Conservation (phyloP, 2,888 invertebrate species). For the Palloptera scutellata region DNA sequence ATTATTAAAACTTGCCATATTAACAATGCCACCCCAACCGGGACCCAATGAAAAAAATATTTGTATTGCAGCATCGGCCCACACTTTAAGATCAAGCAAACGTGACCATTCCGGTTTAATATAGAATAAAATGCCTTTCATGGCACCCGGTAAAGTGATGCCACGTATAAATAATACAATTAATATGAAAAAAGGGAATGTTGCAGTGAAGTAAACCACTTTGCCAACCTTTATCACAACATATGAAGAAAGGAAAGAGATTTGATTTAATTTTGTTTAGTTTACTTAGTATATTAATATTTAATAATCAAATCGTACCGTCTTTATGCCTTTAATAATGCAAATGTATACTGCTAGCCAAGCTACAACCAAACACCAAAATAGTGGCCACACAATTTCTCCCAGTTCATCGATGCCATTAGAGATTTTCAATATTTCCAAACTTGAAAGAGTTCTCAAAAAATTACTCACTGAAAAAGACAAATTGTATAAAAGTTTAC, state of each 20-base stretch:
- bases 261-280: too few species aligned
- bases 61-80: slow-evolving; percentile 93
- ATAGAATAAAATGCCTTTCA: slow-evolving; percentile 78
- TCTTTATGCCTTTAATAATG: slow-evolving; percentile 86
- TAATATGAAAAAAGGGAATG: slow-evolving; percentile 82
- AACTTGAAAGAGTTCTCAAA: slow-evolving; percentile 66
- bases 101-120: slow-evolving; percentile 81
- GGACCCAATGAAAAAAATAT: slow-evolving; percentile 91
- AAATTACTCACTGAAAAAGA: neutral
- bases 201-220: slow-evolving; percentile 84
- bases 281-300: neutral
- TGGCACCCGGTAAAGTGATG: slow-evolving; percentile 81
- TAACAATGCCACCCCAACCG: slow-evolving; percentile 85
- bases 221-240: slow-evolving; percentile 57
- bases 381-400: slow-evolving; percentile 81
- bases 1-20: slow-evolving; percentile 84
- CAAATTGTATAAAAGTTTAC: too few species aligned
- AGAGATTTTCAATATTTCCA: slow-evolving; percentile 80
- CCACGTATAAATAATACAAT: slow-evolving; percentile 78
- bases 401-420: slow-evolving; percentile 78
- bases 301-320: slow-evolving; percentile 57
- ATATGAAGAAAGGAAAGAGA: neutral
- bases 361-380: slow-evolving; percentile 75
- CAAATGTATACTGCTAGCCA: slow-evolving; percentile 86
- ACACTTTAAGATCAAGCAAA: slow-evolving; percentile 80